phyloP scores from a whole-genome alignment of 2,113 vertebrate species.

The Phycodurus eques region DNA sequence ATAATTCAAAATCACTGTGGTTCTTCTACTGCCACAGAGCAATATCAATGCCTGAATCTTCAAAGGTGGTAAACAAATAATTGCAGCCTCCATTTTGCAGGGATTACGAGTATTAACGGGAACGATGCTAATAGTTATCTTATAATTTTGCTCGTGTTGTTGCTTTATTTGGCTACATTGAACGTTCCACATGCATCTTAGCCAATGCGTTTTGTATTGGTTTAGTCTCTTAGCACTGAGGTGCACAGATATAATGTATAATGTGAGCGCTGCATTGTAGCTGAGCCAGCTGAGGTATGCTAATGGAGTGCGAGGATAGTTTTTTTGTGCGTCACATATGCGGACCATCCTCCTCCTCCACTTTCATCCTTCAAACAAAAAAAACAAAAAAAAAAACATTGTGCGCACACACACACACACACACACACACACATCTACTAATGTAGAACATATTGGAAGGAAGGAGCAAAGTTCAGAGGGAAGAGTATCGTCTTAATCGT shows the following conservation, averaged over 20 bases:
- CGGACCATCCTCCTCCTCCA: slow-evolving; percentile 39
- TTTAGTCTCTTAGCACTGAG: neutral
- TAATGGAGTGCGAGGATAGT: slow-evolving; percentile 51
- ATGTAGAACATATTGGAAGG: slow-evolving; percentile 68
- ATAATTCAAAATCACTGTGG: no score
- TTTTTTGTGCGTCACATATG: slow-evolving; percentile 51
- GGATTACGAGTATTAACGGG: no score
- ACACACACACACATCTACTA: slow-evolving; percentile 50
- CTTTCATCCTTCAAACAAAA: slow-evolving; percentile 31
- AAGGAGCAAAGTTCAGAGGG: slow-evolving; percentile 13
- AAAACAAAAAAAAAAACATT: slow-evolving; percentile 13
- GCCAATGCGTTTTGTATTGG: neutral
- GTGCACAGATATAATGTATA: neutral
- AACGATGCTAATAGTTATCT: neutral
- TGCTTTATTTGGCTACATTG: neutral
- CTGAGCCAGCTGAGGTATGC: slow-evolving; percentile 48
- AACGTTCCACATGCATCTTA: neutral
- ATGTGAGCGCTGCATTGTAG: slow-evolving; percentile 12
- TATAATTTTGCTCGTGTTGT: neutral
- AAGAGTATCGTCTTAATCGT: slow-evolving; percentile 62
- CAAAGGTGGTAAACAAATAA: no score
- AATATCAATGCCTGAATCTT: no score
- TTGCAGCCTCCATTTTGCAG: no score
- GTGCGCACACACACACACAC: neutral
- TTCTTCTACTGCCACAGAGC: no score